phyloP scores from a whole-genome alignment of 2,797 vertebrate species.

The Lepidocolaptes lacrymiger region DNA sequence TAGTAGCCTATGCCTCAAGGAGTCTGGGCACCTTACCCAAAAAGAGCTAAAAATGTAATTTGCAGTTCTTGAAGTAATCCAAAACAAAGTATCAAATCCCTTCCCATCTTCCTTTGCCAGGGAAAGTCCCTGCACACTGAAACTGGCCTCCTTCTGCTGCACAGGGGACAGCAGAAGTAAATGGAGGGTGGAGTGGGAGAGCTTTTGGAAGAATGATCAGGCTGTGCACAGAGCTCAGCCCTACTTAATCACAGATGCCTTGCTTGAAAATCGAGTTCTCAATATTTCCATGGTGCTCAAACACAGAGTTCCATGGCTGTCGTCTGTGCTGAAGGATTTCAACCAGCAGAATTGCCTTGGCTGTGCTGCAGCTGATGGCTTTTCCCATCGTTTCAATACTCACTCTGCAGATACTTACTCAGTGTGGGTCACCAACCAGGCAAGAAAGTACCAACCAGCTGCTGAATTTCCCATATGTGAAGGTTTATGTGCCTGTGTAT shows the following conservation, averaged over 20 bases:
- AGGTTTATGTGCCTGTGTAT: neutral
- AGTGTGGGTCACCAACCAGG: neutral
- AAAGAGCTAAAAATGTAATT: constrained; percentile 62
- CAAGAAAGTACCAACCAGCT: neutral
- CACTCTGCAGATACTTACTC: neutral
- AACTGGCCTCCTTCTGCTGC: constrained; percentile 16
- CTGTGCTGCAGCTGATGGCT: constrained; percentile 13
- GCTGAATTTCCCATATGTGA: constrained; percentile 5
- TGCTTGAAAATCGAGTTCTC: constrained; percentile 9
- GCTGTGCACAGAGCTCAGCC: constrained; percentile 4
- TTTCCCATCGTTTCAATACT: constrained; percentile 47
- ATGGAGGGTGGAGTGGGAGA: constrained; percentile 52
- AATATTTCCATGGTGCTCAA: constrained; percentile 45
- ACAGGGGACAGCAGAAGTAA: constrained; percentile 38
- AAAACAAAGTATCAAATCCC: constrained; percentile 64
- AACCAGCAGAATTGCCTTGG: constrained; percentile 35
- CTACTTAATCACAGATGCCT: constrained; percentile 48
- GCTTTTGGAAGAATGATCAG: constrained; percentile 50
- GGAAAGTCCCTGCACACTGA: neutral
- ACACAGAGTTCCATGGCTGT: constrained; percentile 16
- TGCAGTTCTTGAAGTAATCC: constrained; percentile 60
- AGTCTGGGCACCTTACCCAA: constrained; percentile 62
- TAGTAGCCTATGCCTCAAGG: constrained; percentile 42
- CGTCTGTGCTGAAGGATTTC: neutral
- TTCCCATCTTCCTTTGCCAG: constrained; percentile 44